These are phyloP conservation scores for Polydrusus tereticollis DNA, from an alignment of 2,888 invertebrate species.

Conservation along the genomic window DNA sequence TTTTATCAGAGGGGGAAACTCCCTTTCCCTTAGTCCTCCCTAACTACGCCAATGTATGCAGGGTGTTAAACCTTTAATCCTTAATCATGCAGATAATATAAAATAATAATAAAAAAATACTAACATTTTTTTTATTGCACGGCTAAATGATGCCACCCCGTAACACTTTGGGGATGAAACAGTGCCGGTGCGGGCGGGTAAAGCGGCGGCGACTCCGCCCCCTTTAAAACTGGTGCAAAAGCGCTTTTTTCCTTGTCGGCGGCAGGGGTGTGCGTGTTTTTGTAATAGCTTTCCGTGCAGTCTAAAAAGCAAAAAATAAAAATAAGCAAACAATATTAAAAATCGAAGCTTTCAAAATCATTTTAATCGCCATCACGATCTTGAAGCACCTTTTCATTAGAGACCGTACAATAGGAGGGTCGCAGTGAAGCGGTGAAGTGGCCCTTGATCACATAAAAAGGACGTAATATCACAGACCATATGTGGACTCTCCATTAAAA, in stretches of 20 bases:
- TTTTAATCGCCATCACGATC: too few relatives aligned
- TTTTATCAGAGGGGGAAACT: too few relatives aligned
- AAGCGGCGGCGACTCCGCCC: conserved; percentile 65
- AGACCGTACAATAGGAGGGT: too few relatives aligned
- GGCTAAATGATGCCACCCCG: conserved; percentile 75
- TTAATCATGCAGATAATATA: conserved; percentile 60
- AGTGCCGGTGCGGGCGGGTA: conserved; percentile 69
- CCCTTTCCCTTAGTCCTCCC: too few relatives aligned
- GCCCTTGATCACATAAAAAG: too few relatives aligned
- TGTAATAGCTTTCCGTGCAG: conserved; percentile 61
- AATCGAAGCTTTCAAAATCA: too few relatives aligned
- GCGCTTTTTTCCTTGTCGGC: conserved; percentile 69
- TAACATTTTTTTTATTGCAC: conserved; percentile 72
- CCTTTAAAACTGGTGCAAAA: conserved; percentile 72
- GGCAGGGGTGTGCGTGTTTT: conserved; percentile 60
- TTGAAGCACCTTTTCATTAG: too few relatives aligned
- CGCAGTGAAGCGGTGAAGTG: too few relatives aligned
- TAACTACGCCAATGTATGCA: too few relatives aligned
- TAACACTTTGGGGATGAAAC: conserved; percentile 68
- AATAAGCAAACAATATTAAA: conserved; percentile 44
- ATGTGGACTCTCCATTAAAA: too few relatives aligned
- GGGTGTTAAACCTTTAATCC: too few relatives aligned
- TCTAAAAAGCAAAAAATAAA: conserved; percentile 59
- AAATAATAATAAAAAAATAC: conserved; percentile 66
- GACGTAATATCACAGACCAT: too few relatives aligned